Evolutionary conservation across 35 echinoderm and acorn worm genomes (phyloP), one percentile per base, ranked within the genome.

Genomic region (Patiria miniata): DNA sequence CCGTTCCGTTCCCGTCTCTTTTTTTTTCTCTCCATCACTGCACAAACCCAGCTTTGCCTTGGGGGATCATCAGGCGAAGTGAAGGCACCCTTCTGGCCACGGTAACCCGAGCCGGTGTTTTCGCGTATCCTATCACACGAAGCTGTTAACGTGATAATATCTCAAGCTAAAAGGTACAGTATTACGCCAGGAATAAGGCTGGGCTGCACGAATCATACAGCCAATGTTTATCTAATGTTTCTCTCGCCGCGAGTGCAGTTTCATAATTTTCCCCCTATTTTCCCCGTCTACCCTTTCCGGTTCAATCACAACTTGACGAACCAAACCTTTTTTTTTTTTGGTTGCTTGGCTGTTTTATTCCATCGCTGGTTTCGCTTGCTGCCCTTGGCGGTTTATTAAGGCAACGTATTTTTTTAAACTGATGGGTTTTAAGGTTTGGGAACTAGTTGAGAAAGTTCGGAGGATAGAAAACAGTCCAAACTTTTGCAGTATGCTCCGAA

Each of bases 141-240:
- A 73, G 65, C 65, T 73, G 65, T 73, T 73, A 73, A 73, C 65
- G 65, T 73, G 65, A 30, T 73, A 73, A 73, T 73, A 36, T 73
- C 65, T 30, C 18, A 30, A 10, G 34, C n/a, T 32, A 69, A 73
- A 73, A 73, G 34, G 65, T 73, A 34, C 65, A 23, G 34, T 14
- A 73, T 73, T 73, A 30, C 65, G 29, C 34, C 4, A 73, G 65
- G 26, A 73, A 36, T 73, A 12, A 73, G 65, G 65, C 34, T 73
- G 65, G 26, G 29, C 65, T 23, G 26, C 26, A 16, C 65, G 65
- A 14, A 73, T 73, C 65, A 73, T 73, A 30, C 65, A 30, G 65
- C 65, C 65, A 73, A 73, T 73, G 65, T 73, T 73, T 73, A 73
- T 73, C 65, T 36, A 73, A 73, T 73, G 65, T 73, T 73, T 73